Evolutionary conservation across 2,113 vertebrate species (phyloP).

Genomic region (Turnix velox): DNA sequence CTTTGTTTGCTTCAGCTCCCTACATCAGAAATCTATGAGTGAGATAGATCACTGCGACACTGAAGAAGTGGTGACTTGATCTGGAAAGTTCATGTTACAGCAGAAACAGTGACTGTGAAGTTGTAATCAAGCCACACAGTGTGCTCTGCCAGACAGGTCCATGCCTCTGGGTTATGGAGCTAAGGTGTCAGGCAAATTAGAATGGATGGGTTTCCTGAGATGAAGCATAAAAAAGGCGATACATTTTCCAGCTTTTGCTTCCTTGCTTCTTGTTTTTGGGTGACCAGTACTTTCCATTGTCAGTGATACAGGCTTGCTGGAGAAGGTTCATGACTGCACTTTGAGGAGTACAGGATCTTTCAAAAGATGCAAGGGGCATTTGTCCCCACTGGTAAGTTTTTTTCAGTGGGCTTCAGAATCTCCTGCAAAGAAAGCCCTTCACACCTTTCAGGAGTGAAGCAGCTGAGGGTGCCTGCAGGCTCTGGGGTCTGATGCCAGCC

Average conservation of each 20-base stretch:
- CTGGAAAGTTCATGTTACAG: background rate
- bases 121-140: background rate
- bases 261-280: background rate
- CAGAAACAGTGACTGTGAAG: background rate
- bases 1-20: background rate
- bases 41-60: background rate
- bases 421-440: background rate
- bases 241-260: background rate
- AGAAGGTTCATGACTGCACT: background rate
- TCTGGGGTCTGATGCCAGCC: background rate
- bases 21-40: background rate
- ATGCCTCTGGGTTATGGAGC: background rate
- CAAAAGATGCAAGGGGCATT: rapidly evolving
- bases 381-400: background rate
- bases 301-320: background rate
- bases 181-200: background rate
- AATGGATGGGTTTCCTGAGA: background rate
- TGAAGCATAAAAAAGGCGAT: background rate
- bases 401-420: background rate
- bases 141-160: background rate
- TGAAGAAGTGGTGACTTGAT: background rate
- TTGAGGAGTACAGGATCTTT: background rate
- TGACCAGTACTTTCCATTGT: background rate
- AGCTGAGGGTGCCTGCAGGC: background rate
- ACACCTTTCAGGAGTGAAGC: background rate